Base-by-base conservation (phyloP, 2,113 vertebrate species). In the Nyctibius bracteatus region DNA sequence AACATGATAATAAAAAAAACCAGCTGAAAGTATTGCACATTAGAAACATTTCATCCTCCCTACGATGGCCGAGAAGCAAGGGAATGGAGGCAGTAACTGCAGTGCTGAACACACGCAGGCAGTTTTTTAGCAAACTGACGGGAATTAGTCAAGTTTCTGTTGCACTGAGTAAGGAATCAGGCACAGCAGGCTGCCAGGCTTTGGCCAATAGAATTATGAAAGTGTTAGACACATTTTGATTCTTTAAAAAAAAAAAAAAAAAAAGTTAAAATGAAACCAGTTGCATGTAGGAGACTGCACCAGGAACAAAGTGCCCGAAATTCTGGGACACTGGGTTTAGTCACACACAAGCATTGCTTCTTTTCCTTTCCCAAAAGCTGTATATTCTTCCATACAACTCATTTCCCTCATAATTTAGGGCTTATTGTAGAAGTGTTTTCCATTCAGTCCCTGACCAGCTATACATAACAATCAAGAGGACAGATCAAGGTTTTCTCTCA, bases 41-140 rank as follows among this genome's bases (percentile, higher is more conserved):
- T 8, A 61, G 65, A 87, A 96, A 63, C 43, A 75, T 63, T 81
- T 90, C 31, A 77, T 24, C 20, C 41, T 58, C 20, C n/a, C 58
- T 28, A 52, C 1, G 13, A 59, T 0, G 15, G 28, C 46, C 44
- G 68, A 83, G 71, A 63, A 70, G 67, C 27, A 47, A 49, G 47
- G 41, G 63, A 85, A 85, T 0, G 0, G 49, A 88, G 28, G 49
- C 71, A 83, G 72, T 12, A 65, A 39, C 35, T 62, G 58, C 58
- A 68, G 31, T 4, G 31, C 59, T 68, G 54, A 73, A 82, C 22
- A 31, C 62, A 52, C 0, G 0, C 22, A 52, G 17, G 14, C 33
- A 59, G 11, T 6, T 43, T 62, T 70, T 81, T 12, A 73, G 44
- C 46, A 58, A 81, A 83, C 14, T 43, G 51, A 46, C 25, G 28